A percentile compares a stretch with the other conserved stretches of the same genome.
Conservation (phyloP, 1,140 invertebrate genomes). For the Drosophila pachea region DNA sequence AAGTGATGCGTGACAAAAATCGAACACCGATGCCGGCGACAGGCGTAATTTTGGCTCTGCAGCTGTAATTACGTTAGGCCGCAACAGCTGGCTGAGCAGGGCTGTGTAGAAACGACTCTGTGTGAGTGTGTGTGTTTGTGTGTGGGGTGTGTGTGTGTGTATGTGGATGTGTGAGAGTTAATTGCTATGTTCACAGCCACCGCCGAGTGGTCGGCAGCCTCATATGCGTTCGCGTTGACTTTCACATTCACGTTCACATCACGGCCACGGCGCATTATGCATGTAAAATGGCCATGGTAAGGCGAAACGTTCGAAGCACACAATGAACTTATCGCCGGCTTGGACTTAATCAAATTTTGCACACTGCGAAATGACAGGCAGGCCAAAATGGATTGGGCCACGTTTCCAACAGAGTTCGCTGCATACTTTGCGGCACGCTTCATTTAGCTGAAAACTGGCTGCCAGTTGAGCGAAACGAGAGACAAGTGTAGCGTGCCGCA, state of each 20-base stretch:
- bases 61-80: conserved; percentile 63
- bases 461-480: conserved; percentile 1
- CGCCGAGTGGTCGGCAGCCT: neutral
- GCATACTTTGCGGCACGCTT: conserved; percentile 65
- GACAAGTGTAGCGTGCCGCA: neutral
- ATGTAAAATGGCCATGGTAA: conserved; percentile 43
- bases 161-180: conserved; percentile 38
- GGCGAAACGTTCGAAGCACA: conserved; percentile 37
- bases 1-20: conserved; percentile 57
- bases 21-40: conserved; percentile 53
- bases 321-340: conserved; percentile 64
- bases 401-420: conserved; percentile 44
- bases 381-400: conserved; percentile 36
- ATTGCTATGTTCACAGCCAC: conserved; percentile 57
- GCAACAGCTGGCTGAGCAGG: conserved; percentile 5
- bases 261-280: conserved; percentile 38
- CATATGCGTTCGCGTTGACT: neutral
- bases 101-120: no score
- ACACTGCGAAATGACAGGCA: conserved; percentile 39
- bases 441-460: conserved; percentile 44
- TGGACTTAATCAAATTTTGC: conserved; percentile 73
- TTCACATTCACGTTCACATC: conserved; percentile 23
- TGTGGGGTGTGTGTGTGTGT: conserved; percentile 10
- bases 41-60: conserved; percentile 52
- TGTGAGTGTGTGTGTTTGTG: conserved; percentile 10